Conservation (phyloP, 2,797 vertebrate genomes). For the Sebastes hubbsi region DNA sequence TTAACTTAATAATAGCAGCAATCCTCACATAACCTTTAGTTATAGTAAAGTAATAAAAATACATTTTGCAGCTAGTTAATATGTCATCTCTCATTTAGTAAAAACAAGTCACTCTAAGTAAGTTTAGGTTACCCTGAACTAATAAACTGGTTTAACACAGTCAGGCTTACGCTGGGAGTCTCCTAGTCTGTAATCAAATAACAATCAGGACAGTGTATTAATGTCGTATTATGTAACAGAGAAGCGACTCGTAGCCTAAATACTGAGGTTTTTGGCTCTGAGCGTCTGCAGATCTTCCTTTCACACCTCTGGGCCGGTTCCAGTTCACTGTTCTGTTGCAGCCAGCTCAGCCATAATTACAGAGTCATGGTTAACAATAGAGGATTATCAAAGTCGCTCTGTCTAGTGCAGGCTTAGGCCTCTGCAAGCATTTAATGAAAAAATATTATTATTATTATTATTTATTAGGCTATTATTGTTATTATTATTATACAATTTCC, state of each 20-base stretch:
- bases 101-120: neutral
- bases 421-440: neutral
- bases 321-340: constrained; percentile 54
- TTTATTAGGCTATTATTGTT: neutral
- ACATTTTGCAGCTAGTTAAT: neutral
- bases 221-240: constrained; percentile 62
- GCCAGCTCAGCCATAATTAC: constrained; percentile 59
- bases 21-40: neutral
- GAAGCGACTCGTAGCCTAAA: constrained; percentile 59
- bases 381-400: constrained; percentile 48
- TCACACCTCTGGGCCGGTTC: constrained; percentile 67
- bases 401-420: constrained; percentile 10
- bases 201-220: constrained; percentile 62
- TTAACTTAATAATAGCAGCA: neutral
- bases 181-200: constrained; percentile 59
- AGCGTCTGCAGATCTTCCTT: constrained; percentile 52
- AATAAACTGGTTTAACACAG: constrained; percentile 27
- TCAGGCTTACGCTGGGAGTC: constrained; percentile 24
- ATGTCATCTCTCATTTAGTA: neutral
- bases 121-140: neutral
- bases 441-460: neutral
- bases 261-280: constrained; percentile 59
- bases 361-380: constrained; percentile 62
- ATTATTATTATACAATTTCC: neutral
- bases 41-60: neutral